Evolutionary conservation across 2,888 invertebrate species (phyloP).

Genomic region (Odontothrips loti): DNA sequence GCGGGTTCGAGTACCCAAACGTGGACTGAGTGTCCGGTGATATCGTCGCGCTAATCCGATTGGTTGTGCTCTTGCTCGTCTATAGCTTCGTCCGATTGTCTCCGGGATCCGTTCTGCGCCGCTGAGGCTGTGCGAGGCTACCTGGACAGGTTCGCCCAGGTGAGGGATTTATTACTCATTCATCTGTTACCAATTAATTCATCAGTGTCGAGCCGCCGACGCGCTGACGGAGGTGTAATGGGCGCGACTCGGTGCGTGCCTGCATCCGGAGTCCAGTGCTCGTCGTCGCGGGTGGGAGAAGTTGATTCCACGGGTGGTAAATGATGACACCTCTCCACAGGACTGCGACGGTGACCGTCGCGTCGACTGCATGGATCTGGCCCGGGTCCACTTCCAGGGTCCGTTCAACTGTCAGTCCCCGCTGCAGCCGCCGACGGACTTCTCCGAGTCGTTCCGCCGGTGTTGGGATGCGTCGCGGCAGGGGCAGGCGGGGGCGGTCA

Average conservation of each 20-base stretch:
- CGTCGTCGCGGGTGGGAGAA: too few species aligned
- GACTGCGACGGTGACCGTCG: constrained; percentile 41
- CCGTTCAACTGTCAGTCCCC: background rate
- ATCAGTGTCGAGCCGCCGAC: background rate
- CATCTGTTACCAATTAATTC: background rate
- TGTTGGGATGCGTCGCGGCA: constrained; percentile 8
- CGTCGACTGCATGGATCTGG: constrained; percentile 41
- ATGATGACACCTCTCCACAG: too few species aligned
- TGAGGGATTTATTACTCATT: constrained; percentile 30
- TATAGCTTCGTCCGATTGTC: constrained; percentile 42
- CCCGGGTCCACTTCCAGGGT: constrained; percentile 37
- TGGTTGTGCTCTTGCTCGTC: background rate
- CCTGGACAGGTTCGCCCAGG: constrained; percentile 39
- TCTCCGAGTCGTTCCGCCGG: constrained; percentile 4
- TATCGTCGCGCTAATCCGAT: background rate
- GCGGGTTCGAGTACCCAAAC: too few species aligned
- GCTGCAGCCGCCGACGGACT: background rate
- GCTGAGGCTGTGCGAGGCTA: constrained; percentile 41
- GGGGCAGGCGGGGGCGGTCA: background rate
- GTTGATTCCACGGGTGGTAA: too few species aligned
- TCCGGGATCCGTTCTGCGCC: constrained; percentile 41
- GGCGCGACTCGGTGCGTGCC: too few species aligned
- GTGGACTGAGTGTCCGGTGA: background rate
- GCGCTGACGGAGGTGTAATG: too few species aligned
- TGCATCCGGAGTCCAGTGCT: too few species aligned